Percentiles rank a stretch among this genome's conserved stretches.
These are phyloP conservation scores for Apocheima hispidaria DNA, from an alignment of 2,888 invertebrate genomes.

Conservation along the genomic window DNA sequence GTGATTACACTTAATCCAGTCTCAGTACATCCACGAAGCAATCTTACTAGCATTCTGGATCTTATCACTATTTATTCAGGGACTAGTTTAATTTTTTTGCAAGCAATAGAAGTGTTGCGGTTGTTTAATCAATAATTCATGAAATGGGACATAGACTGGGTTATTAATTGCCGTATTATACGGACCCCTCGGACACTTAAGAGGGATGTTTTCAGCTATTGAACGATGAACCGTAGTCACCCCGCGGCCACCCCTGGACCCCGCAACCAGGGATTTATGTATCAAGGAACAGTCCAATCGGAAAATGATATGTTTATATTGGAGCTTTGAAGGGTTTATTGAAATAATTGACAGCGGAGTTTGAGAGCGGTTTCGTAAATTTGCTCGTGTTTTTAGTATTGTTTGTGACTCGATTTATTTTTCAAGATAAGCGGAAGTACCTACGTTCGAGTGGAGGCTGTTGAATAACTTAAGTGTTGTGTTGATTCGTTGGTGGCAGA, in stretches of 20 bases:
- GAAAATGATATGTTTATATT: slow-evolving; percentile 40
- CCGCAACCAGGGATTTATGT: slow-evolving; percentile 32
- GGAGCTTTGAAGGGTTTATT: slow-evolving; percentile 27
- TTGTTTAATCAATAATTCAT: slow-evolving; percentile 58
- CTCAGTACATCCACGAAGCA: background rate
- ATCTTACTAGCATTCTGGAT: slow-evolving; percentile 14
- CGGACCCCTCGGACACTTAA: slow-evolving; percentile 40
- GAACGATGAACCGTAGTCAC: slow-evolving; percentile 37
- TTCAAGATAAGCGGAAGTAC: slow-evolving; percentile 1
- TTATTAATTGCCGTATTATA: slow-evolving; percentile 64
- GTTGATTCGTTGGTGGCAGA: slow-evolving; percentile 9
- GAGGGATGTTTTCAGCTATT: slow-evolving; percentile 36
- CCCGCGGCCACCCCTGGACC: slow-evolving; percentile 24
- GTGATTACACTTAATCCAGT: slow-evolving; percentile 29
- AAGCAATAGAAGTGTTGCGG: slow-evolving; percentile 31
- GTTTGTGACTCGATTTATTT: slow-evolving; percentile 7
- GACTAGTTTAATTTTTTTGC: slow-evolving; percentile 24
- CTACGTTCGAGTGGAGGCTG: slow-evolving; percentile 1
- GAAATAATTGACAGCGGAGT: slow-evolving; percentile 29
- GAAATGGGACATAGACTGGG: slow-evolving; percentile 52
- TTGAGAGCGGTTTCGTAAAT: slow-evolving; percentile 9
- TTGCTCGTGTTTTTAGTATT: slow-evolving; percentile 2
- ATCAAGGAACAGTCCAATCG: slow-evolving; percentile 32
- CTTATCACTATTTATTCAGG: slow-evolving; percentile 21
- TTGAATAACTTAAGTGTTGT: slow-evolving; percentile 21